These are phyloP conservation scores for Ctenomys sociabilis DNA, from an alignment of 2,113 vertebrate genomes.

Conservation along the genomic window DNA sequence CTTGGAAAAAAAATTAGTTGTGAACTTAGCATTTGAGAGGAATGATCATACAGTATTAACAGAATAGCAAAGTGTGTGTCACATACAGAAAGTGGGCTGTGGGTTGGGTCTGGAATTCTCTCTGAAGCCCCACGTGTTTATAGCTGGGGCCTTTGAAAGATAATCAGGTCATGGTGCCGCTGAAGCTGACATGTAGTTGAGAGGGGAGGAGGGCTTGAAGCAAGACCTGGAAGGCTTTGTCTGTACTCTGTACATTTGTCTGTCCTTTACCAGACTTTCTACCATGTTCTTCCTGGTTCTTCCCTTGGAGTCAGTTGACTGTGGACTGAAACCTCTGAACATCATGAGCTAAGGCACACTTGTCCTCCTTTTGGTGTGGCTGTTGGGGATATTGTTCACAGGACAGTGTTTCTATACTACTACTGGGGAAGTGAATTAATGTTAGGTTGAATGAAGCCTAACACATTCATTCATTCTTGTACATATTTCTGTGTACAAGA, in stretches of 20 bases:
- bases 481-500: too few relatives aligned
- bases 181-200: not conserved
- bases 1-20: not conserved
- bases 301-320: not conserved
- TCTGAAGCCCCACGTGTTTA: not conserved
- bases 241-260: not conserved
- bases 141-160: not conserved
- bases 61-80: not conserved
- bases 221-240: not conserved
- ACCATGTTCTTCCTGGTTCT: not conserved
- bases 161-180: not conserved
- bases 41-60: not conserved
- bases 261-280: not conserved
- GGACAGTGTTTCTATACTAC: not conserved
- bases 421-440: not conserved
- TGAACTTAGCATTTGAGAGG: slow-evolving; percentile 5
- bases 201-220: not conserved
- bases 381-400: not conserved
- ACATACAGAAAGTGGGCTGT: not conserved
- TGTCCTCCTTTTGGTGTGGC: not conserved
- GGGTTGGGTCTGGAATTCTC: not conserved
- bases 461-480: not conserved
- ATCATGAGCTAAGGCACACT: not conserved
- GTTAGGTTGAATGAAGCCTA: not conserved
- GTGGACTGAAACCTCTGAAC: not conserved